These are phyloP conservation scores for Polyploca ridens DNA, from an alignment of 2,888 invertebrate species.

Conservation along the genomic window DNA sequence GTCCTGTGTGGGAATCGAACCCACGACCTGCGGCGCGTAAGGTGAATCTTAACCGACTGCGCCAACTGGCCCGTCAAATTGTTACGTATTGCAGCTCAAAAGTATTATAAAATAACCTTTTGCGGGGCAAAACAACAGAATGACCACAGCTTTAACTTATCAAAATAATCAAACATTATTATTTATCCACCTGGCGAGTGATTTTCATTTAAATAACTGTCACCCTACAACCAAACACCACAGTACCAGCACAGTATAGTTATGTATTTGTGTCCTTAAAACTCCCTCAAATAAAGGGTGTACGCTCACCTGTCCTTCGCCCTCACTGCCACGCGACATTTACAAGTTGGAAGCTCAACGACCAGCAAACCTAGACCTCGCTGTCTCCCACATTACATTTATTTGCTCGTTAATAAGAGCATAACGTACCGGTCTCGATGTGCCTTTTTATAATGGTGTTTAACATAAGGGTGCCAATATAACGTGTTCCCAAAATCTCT, in stretches of 20 bases:
- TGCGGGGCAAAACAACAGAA: background rate
- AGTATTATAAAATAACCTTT: background rate
- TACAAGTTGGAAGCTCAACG: conserved; percentile 59
- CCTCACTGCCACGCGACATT: conserved; percentile 79
- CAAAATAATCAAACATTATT: conserved; percentile 1
- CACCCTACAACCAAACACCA: conserved; percentile 51
- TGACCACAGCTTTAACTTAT: background rate
- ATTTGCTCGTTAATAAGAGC: conserved; percentile 8
- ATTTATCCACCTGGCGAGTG: conserved; percentile 14
- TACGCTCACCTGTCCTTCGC: conserved; percentile 77
- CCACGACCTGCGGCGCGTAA: no score
- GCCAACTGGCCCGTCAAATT: no score
- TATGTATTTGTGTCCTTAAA: conserved; percentile 69
- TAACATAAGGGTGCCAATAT: conserved; percentile 55
- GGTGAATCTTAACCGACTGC: no score
- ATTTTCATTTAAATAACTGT: conserved; percentile 34
- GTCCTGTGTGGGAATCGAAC: no score
- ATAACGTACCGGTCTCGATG: conserved; percentile 22
- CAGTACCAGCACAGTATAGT: conserved; percentile 57
- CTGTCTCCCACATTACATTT: conserved; percentile 20
- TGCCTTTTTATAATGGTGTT: conserved; percentile 49
- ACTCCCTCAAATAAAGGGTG: conserved; percentile 80
- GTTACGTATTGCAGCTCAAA: background rate
- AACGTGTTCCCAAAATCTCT: conserved; percentile 65
- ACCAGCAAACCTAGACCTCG: conserved; percentile 58